Conservation (phyloP, 1,140 invertebrate genomes). For the Drosophila novamexicana region DNA sequence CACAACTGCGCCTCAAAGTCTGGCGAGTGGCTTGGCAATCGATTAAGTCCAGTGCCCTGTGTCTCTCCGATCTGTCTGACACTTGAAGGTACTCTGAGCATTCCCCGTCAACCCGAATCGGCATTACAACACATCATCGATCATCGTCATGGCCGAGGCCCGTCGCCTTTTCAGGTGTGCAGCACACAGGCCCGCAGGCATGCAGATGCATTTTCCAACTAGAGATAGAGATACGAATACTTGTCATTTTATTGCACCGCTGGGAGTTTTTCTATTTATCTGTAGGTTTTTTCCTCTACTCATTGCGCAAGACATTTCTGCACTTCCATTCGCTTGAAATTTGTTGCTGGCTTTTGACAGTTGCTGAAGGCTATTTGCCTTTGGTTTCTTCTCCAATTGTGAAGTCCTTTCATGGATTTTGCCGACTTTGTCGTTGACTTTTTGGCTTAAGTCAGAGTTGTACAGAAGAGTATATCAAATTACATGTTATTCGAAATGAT, state of each 20-base stretch:
- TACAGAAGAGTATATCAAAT: not conserved
- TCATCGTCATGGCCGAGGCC: slow-evolving; percentile 58
- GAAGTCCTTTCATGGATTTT: slow-evolving; percentile 35
- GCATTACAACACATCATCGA: slow-evolving; percentile 57
- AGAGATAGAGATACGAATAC: slow-evolving; percentile 28
- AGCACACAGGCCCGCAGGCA: slow-evolving; percentile 6
- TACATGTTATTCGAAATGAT: not conserved
- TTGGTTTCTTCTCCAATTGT: not conserved
- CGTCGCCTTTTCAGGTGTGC: slow-evolving; percentile 59
- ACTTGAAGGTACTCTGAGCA: slow-evolving; percentile 37
- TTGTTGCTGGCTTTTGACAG: slow-evolving; percentile 31
- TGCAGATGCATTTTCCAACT: slow-evolving; percentile 6
- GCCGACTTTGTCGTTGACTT: slow-evolving; percentile 28
- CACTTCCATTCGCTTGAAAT: slow-evolving; percentile 19
- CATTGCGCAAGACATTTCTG: slow-evolving; percentile 50
- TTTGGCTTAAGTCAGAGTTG: slow-evolving; percentile 2
- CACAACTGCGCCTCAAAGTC: slow-evolving; percentile 50
- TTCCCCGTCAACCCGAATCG: not conserved
- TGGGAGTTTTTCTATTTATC: slow-evolving; percentile 37
- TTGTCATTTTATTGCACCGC: slow-evolving; percentile 63
- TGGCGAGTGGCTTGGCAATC: slow-evolving; percentile 13
- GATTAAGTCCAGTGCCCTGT: slow-evolving; percentile 21
- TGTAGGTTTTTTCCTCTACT: not conserved
- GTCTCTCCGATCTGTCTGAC: slow-evolving; percentile 4
- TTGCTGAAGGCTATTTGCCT: slow-evolving; percentile 19